These are phyloP conservation scores for Rachycentron canadum DNA, from an alignment of 2,797 vertebrate species.

Conservation along the genomic window DNA sequence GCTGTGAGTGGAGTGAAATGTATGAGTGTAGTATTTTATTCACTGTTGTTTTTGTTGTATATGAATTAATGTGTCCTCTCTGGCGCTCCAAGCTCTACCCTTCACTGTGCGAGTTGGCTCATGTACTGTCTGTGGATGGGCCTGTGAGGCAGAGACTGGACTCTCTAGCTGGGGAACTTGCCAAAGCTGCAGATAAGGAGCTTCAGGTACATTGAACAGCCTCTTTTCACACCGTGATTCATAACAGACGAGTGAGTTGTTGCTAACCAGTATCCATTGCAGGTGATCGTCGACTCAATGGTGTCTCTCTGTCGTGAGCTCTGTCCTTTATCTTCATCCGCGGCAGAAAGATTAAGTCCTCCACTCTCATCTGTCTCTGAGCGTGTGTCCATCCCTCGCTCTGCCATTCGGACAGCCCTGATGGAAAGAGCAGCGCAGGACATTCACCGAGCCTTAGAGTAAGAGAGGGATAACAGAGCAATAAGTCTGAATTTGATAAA, in stretches of 20 bases:
- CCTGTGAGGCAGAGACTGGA: slow-evolving; percentile 91
- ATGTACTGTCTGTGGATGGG: slow-evolving; percentile 90
- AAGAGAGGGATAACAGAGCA: slow-evolving; percentile 63
- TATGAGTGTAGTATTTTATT: slow-evolving; percentile 3
- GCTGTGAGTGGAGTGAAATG: slow-evolving; percentile 84
- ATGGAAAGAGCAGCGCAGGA: slow-evolving; percentile 93
- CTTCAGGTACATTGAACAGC: slow-evolving; percentile 85
- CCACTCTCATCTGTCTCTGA: slow-evolving; percentile 89
- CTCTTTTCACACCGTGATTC: neutral
- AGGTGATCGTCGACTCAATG: slow-evolving; percentile 94
- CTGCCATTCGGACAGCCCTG: slow-evolving; percentile 89
- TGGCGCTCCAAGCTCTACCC: slow-evolving; percentile 88
- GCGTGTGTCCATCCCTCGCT: slow-evolving; percentile 89
- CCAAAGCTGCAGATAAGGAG: slow-evolving; percentile 94
- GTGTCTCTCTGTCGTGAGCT: slow-evolving; percentile 91
- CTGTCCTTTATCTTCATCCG: slow-evolving; percentile 88
- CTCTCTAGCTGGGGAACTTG: slow-evolving; percentile 90
- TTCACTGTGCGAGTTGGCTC: slow-evolving; percentile 92
- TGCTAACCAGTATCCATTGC: slow-evolving; percentile 32
- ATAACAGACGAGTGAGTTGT: neutral
- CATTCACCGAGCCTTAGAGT: slow-evolving; percentile 93
- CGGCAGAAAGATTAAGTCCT: slow-evolving; percentile 88
- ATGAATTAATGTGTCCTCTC: slow-evolving; percentile 5
- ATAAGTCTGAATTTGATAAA: slow-evolving; percentile 57
- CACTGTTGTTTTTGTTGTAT: neutral